These are phyloP conservation scores for Thermophis baileyi DNA, from an alignment of 2,113 vertebrate genomes.

Conservation along the genomic window DNA sequence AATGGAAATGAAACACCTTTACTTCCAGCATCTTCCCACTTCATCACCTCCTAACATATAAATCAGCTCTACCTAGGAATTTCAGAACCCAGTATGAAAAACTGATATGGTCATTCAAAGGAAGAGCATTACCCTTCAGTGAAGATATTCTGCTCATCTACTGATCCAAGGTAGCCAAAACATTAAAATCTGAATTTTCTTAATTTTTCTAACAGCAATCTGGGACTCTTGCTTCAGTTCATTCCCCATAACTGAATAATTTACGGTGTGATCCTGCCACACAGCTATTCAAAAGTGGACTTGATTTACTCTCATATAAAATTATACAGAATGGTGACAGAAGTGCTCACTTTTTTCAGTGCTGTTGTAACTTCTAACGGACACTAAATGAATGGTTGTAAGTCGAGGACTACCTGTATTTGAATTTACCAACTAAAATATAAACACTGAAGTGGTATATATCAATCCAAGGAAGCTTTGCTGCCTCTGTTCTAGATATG, in stretches of 20 bases:
- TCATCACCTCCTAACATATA: rapidly evolving
- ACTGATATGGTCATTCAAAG: background rate
- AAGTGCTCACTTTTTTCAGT: background rate
- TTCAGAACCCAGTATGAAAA: background rate
- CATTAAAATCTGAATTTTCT: background rate
- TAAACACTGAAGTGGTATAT: background rate
- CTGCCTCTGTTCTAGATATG: background rate
- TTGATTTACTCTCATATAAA: background rate
- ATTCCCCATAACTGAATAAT: background rate
- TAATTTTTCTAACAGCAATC: background rate
- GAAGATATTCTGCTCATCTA: background rate
- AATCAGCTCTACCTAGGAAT: background rate
- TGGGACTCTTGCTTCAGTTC: background rate
- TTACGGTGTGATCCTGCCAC: background rate
- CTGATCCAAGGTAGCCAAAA: background rate
- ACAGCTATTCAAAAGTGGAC: background rate
- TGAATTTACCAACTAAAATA: background rate
- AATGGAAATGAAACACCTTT: constrained; percentile 4
- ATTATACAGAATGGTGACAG: background rate
- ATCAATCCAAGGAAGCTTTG: background rate
- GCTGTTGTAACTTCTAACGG: background rate
- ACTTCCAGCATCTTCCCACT: background rate
- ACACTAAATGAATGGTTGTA: background rate
- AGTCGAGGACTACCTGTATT: background rate
- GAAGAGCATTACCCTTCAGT: background rate